A percentile compares a stretch with the other conserved stretches of the same genome.
These are phyloP conservation scores for Drosophila nebulosa DNA, from an alignment of 1,140 invertebrate genomes.

Conservation along the genomic window DNA sequence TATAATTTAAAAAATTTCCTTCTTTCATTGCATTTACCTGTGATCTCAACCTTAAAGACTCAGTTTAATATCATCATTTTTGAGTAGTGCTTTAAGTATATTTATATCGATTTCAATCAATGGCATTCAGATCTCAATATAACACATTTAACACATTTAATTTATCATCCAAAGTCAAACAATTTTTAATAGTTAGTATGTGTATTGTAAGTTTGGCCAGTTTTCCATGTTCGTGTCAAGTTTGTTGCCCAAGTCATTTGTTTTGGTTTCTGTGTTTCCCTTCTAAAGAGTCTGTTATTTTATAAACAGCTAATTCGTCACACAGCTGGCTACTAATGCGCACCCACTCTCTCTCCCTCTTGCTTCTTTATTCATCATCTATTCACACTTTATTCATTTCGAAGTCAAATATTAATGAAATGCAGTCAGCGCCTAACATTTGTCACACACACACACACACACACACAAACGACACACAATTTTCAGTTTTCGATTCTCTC, in stretches of 20 bases:
- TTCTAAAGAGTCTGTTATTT: conserved; percentile 43
- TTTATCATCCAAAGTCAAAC: not conserved
- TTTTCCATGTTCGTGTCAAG: conserved; percentile 2
- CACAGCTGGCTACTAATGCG: conserved; percentile 51
- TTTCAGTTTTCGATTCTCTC: not conserved
- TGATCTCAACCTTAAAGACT: no score
- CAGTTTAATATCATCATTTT: no score
- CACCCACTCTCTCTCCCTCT: conserved; percentile 35
- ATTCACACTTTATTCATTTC: conserved; percentile 56
- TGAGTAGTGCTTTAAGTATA: not conserved
- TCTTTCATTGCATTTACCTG: no score
- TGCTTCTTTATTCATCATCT: conserved; percentile 20
- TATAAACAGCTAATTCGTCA: conserved; percentile 65
- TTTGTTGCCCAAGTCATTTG: conserved; percentile 35
- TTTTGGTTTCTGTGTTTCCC: conserved; percentile 4
- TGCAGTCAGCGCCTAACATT: conserved; percentile 60
- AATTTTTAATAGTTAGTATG: not conserved
- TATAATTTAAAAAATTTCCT: no score
- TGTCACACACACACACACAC: conserved; percentile 58
- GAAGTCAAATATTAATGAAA: conserved; percentile 64
- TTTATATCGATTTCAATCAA: conserved; percentile 9
- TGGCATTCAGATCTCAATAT: not conserved
- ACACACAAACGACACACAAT: conserved; percentile 27
- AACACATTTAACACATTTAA: not conserved
- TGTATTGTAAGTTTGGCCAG: not conserved